A percentile compares a stretch with the other conserved stretches of the same genome.
phyloP scores from a whole-genome alignment of 2,113 vertebrate genomes.

The Saguinus imperator region DNA sequence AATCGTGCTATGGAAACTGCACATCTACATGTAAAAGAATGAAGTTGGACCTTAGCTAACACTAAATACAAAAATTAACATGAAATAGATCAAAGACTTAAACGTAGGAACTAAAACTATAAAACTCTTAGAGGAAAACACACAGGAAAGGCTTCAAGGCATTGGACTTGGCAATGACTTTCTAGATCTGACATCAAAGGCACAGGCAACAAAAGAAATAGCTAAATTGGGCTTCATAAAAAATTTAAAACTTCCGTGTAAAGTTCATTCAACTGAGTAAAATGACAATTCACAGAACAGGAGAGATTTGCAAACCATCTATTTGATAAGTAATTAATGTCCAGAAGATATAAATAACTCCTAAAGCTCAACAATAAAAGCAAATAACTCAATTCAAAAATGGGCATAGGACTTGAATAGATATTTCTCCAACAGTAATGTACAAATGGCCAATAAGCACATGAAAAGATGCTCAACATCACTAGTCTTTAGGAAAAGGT shows the following conservation, averaged over 20 bases:
- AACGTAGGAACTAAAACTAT: neutral
- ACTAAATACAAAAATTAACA: neutral
- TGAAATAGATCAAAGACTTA: neutral
- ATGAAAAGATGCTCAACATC: neutral
- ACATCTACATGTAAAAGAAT: neutral
- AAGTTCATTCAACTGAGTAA: neutral
- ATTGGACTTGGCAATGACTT: neutral
- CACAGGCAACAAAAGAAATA: neutral
- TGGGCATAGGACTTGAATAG: neutral
- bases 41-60: neutral
- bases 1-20: neutral
- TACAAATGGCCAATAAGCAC: neutral
- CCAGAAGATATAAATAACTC: neutral
- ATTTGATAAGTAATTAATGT: neutral
- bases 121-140: neutral
- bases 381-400: neutral
- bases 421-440: neutral
- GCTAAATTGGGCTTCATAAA: neutral
- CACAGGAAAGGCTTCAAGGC: neutral
- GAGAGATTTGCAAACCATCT: neutral
- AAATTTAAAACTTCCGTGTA: neutral
- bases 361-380: neutral
- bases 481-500: neutral
- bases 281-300: neutral
- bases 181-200: neutral